Base-by-base conservation (phyloP, 2,888 invertebrate genomes). In the Scaptomyza parva region DNA sequence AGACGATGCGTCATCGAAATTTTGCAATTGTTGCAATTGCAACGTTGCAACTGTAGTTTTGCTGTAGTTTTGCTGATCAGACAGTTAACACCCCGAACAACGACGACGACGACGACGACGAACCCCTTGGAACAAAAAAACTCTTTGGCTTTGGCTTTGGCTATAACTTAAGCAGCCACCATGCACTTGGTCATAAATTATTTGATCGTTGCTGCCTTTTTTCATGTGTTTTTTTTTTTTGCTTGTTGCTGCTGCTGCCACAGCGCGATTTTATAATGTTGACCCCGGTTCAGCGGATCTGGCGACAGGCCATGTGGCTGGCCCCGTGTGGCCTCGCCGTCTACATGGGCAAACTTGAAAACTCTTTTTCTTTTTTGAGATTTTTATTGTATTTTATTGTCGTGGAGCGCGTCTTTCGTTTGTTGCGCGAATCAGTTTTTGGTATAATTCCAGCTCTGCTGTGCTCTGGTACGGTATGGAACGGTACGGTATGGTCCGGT, bases 101-200 rank as follows among this genome's bases (percentile, higher is more conserved):
- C 20, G 18, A 14, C 9, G 28, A 28, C 28, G 8, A 30, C 11
- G 12, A 33, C n/a, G n/a, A 33, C n/a, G n/a, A 5, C 30, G 30
- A 33, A 33, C 44, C 33, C 20, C 39, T 33, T n/a, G n/a, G 33
- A 30, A 30, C 43, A 44, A n/a, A n/a, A n/a, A n/a, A n/a, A n/a
- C 52, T 51, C 47, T 30, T 28, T 53, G 51, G 53, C 72, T 70
- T 40, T 57, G 59, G 60, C 52, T 68, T 12, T 76, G 68, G 75
- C 82, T 69, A 85, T 78, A 87, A 87, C 71, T 73, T 81, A 85
- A 67, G 68, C 78, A 72, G 83, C 83, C 88, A 86, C 84, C 88
- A 84, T 83, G 78, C 86, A 84, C 69, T 79, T 79, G 88, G 75
- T 70, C 81, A 88, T 84, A 84, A 84, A 84, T 84, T 88, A 83